Percentiles rank a stretch among this genome's conserved stretches.
These are phyloP conservation scores for Ptilorrhoa leucosticta DNA, from an alignment of 2,113 vertebrate species.

Conservation along the genomic window DNA sequence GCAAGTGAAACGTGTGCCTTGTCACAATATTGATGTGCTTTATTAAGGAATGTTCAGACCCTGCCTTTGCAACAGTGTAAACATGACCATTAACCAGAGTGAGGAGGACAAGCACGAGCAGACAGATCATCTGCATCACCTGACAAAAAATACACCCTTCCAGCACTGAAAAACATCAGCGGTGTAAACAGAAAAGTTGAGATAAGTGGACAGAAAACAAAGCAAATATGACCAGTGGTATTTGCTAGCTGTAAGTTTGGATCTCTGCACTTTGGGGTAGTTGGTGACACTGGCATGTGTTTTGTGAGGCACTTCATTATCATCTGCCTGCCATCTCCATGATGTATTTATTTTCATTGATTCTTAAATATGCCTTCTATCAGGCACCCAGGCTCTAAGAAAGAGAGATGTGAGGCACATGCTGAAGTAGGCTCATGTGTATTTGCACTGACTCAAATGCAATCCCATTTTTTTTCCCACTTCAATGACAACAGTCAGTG, in stretches of 20 bases:
- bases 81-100: neutral
- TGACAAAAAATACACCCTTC: neutral
- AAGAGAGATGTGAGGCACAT: neutral
- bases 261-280: neutral
- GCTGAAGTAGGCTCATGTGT: neutral
- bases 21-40: neutral
- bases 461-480: neutral
- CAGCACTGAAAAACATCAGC: neutral
- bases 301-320: neutral
- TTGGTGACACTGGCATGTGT: neutral
- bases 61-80: neutral
- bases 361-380: neutral
- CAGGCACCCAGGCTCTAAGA: neutral
- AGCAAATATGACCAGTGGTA: neutral
- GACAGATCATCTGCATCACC: neutral
- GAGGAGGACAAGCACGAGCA: neutral
- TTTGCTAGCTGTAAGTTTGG: neutral
- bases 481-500: neutral
- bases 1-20: neutral
- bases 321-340: neutral
- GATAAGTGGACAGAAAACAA: neutral
- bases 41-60: neutral
- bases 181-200: neutral
- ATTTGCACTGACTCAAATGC: neutral
- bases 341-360: neutral